A percentile compares a stretch with the other conserved stretches of the same genome.
These are phyloP conservation scores for Leucoraja erinaceus DNA, from an alignment of 2,113 vertebrate species.

Conservation along the genomic window DNA sequence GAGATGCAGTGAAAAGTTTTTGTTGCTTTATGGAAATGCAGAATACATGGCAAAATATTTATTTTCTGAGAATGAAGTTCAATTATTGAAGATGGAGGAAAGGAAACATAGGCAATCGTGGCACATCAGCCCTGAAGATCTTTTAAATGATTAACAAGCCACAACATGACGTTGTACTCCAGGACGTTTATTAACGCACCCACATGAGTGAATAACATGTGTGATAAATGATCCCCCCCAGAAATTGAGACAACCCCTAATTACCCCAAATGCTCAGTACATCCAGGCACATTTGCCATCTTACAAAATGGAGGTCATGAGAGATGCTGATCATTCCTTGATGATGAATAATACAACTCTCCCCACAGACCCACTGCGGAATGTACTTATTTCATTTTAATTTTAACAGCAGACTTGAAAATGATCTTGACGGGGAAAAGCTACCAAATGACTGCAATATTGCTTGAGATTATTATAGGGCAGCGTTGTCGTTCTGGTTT, in stretches of 20 bases:
- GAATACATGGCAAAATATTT: too few relatives aligned
- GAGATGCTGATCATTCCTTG: neutral
- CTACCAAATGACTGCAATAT: neutral
- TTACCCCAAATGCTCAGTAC: neutral
- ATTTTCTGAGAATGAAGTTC: neutral
- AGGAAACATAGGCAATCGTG: neutral
- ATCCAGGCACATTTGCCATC: neutral
- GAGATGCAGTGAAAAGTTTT: too few relatives aligned
- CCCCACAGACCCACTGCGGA: neutral
- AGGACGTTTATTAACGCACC: neutral
- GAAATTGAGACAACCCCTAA: neutral
- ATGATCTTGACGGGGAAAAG: neutral
- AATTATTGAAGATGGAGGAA: neutral
- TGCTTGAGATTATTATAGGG: constrained; percentile 6
- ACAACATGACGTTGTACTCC: neutral
- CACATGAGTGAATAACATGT: neutral
- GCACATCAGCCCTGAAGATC: neutral
- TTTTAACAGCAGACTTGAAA: neutral
- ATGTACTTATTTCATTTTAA: neutral
- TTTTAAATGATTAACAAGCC: neutral
- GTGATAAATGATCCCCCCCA: constrained; percentile 8
- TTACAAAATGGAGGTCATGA: constrained; percentile 4
- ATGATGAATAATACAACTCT: constrained; percentile 20
- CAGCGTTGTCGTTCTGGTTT: neutral
- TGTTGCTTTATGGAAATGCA: too few relatives aligned